These are phyloP conservation scores for Silvanus unidentatus DNA, from an alignment of 2,888 invertebrate species.

Conservation along the genomic window DNA sequence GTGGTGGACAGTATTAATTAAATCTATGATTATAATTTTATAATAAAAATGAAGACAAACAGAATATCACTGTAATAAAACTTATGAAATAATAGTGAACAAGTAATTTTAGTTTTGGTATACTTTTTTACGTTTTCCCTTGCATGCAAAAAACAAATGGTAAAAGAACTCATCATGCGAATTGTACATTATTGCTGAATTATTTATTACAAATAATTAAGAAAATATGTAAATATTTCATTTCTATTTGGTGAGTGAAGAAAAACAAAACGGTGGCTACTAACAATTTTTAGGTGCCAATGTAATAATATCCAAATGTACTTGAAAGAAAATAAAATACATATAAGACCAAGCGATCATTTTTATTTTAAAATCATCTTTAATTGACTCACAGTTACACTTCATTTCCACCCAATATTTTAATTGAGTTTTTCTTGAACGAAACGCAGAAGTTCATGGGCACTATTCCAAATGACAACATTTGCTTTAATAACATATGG, in stretches of 20 bases:
- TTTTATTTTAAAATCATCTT: background rate
- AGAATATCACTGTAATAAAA: conserved; percentile 11
- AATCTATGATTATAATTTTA: conserved; percentile 4
- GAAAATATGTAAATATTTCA: conserved; percentile 19
- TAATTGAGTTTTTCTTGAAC: background rate
- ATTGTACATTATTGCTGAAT: conserved; percentile 27
- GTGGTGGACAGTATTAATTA: conserved; percentile 13
- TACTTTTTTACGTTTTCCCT: too few species aligned
- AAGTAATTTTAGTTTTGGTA: too few species aligned
- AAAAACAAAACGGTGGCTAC: conserved; percentile 33
- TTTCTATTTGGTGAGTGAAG: conserved; percentile 26
- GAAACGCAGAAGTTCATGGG: conserved; percentile 34
- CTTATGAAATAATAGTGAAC: too few species aligned
- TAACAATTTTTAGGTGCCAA: conserved; percentile 31
- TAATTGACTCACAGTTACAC: background rate
- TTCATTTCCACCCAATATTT: too few species aligned
- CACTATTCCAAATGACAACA: conserved; percentile 38
- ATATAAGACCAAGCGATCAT: background rate
- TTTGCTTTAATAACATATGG: conserved; percentile 32
- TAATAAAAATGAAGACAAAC: background rate
- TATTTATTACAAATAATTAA: background rate
- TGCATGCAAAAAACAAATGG: too few species aligned
- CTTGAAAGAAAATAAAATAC: conserved; percentile 14
- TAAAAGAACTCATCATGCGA: conserved; percentile 5
- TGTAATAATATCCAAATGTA: conserved; percentile 26